These are phyloP conservation scores for Drosophila affinis DNA, from an alignment of 2,888 invertebrate species.

Conservation along the genomic window DNA sequence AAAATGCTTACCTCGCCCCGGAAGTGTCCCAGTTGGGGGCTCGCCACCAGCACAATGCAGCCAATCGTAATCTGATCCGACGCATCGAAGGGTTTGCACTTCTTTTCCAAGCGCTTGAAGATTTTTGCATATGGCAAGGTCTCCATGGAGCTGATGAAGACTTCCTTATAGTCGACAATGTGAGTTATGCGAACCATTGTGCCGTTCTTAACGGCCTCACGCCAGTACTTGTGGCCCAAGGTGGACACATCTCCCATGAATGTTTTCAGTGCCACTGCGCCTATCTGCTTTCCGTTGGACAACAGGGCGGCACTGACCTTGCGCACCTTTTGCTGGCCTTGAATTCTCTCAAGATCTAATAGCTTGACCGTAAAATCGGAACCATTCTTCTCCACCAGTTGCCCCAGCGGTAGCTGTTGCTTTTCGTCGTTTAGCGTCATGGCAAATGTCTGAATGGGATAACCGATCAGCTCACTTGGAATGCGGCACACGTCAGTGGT, in stretches of 20 bases:
- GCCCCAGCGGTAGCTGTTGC: neutral
- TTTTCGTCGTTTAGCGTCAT: constrained; percentile 10
- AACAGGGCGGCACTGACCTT: constrained; percentile 21
- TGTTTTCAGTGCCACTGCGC: constrained; percentile 26
- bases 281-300: constrained; percentile 14
- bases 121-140: constrained; percentile 37
- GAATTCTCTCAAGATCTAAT: neutral
- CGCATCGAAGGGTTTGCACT: constrained; percentile 39
- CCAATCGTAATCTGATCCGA: constrained; percentile 25
- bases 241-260: constrained; percentile 44
- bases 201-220: constrained; percentile 34
- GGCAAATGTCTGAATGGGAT: constrained; percentile 44
- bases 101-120: constrained; percentile 42
- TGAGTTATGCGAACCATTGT: constrained; percentile 51
- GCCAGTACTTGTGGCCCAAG: constrained; percentile 53
- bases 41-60: constrained; percentile 47
- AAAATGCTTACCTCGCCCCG: constrained; percentile 49
- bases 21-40: constrained; percentile 25
- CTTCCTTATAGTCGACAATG: constrained; percentile 31
- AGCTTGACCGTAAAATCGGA: constrained; percentile 42
- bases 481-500: constrained; percentile 46
- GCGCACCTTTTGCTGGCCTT: constrained; percentile 1
- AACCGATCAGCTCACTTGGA: constrained; percentile 39
- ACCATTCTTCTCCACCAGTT: neutral
- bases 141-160: constrained; percentile 47